phyloP scores from a whole-genome alignment of 2,797 vertebrate genomes.

The Philypnodon macrostomus region DNA sequence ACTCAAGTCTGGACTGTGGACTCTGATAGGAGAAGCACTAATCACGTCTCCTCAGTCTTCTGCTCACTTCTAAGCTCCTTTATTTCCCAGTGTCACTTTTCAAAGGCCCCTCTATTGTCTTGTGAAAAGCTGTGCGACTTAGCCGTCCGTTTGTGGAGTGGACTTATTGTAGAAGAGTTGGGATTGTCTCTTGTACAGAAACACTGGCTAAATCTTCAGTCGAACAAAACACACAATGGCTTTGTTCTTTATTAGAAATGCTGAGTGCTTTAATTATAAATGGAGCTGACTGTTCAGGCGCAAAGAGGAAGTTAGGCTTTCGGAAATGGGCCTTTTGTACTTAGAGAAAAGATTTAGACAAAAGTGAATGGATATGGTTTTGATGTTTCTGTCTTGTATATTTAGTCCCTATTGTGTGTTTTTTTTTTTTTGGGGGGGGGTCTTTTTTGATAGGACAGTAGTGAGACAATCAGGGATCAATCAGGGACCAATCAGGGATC shows the following conservation, averaged over 20 bases:
- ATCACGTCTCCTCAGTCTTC: conserved; percentile 42
- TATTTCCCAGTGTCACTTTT: conserved; percentile 75
- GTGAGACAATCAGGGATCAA: too few relatives aligned
- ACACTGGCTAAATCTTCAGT: conserved; percentile 39
- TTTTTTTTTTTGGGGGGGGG: too few relatives aligned
- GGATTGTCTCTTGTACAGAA: conserved; percentile 49
- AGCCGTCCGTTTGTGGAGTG: conserved; percentile 56
- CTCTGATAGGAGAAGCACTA: conserved; percentile 63
- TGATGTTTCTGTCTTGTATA: not conserved
- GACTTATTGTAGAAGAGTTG: conserved; percentile 56
- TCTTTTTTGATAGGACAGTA: too few relatives aligned
- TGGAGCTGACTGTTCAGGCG: conserved; percentile 1
- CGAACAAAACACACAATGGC: conserved; percentile 49
- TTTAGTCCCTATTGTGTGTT: too few relatives aligned
- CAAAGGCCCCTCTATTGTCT: conserved; percentile 71
- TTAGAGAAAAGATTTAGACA: conserved; percentile 1
- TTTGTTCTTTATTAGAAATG: conserved; percentile 29
- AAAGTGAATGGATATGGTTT: not conserved
- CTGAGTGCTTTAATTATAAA: conserved; percentile 18
- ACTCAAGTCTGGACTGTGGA: conserved; percentile 35
- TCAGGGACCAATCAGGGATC: too few relatives aligned
- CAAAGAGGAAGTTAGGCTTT: conserved; percentile 1
- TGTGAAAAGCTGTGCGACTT: conserved; percentile 59
- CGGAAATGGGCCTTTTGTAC: conserved; percentile 2
- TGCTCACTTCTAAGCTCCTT: conserved; percentile 65